phyloP scores from a whole-genome alignment of 1,140 invertebrate species.

The Psilanteris sp. region DNA sequence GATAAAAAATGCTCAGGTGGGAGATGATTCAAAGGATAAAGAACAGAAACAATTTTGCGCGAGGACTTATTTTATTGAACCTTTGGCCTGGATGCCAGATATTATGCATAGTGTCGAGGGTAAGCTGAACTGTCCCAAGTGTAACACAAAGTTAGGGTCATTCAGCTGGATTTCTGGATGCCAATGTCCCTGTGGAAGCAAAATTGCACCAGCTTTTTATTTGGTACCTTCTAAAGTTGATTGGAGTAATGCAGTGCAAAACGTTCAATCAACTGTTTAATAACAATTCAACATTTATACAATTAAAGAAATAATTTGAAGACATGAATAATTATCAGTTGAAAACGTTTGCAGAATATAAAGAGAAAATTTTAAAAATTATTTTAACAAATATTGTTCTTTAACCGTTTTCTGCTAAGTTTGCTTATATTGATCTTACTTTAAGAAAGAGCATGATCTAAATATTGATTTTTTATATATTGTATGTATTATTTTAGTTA shows the following conservation, averaged over 20 bases:
- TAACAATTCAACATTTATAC: no score
- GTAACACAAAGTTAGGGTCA: constrained; percentile 87
- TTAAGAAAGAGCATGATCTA: no score
- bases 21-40: constrained; percentile 70
- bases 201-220: constrained; percentile 92
- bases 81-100: constrained; percentile 89
- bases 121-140: constrained; percentile 91
- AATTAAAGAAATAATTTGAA: no score
- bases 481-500: no score
- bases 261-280: constrained; percentile 89
- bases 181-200: constrained; percentile 90
- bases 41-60: constrained; percentile 81
- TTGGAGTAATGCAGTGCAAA: constrained; percentile 91
- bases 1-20: constrained; percentile 57
- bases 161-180: constrained; percentile 91
- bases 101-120: constrained; percentile 85
- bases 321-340: no score
- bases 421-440: no score
- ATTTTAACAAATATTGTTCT: no score
- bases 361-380: no score
- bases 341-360: no score
- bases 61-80: constrained; percentile 89
- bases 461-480: no score
- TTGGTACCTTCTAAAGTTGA: constrained; percentile 92
- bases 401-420: no score